Conservation (phyloP, 2,888 invertebrate species). For the Pyrochroa serraticornis region DNA sequence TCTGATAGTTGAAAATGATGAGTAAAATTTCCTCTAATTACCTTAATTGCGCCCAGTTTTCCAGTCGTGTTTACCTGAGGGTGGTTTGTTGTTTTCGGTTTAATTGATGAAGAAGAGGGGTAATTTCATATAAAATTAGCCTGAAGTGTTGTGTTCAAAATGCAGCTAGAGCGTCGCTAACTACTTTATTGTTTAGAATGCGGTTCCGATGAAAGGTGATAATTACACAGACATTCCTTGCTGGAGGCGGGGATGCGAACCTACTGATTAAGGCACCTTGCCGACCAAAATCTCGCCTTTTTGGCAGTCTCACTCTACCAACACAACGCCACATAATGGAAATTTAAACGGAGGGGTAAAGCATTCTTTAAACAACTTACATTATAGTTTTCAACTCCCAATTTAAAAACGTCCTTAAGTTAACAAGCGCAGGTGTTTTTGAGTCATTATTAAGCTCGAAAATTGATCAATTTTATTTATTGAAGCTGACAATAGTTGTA, state of each 20-base stretch:
- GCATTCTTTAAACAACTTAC: conserved; percentile 22
- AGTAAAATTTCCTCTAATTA: too few relatives aligned
- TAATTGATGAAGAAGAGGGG: conserved; percentile 22
- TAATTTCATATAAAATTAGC: conserved; percentile 29
- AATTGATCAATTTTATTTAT: too few relatives aligned
- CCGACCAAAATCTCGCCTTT: conserved; percentile 37
- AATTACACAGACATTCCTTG: conserved; percentile 37
- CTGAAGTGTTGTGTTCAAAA: conserved; percentile 24
- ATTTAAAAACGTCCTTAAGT: too few relatives aligned
- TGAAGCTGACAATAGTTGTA: too few relatives aligned
- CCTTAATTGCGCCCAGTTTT: too few relatives aligned
- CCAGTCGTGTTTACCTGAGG: conserved; percentile 1
- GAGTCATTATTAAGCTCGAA: too few relatives aligned
- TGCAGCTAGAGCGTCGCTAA: conserved; percentile 29
- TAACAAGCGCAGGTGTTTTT: too few relatives aligned
- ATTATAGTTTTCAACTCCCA: conserved; percentile 4
- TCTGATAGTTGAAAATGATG: too few relatives aligned
- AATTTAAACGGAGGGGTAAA: conserved; percentile 32
- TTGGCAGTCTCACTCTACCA: conserved; percentile 29
- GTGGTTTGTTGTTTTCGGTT: conserved; percentile 24
- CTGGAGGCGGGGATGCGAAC: conserved; percentile 37
- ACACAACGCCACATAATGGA: conserved; percentile 32
- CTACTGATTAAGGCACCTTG: conserved; percentile 36
- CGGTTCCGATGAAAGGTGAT: conserved; percentile 40
- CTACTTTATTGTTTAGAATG: conserved; percentile 37